A percentile compares a stretch with the other conserved stretches of the same genome.
Conservation (phyloP, 2,113 vertebrate genomes). For the Plestiodon gilberti region DNA sequence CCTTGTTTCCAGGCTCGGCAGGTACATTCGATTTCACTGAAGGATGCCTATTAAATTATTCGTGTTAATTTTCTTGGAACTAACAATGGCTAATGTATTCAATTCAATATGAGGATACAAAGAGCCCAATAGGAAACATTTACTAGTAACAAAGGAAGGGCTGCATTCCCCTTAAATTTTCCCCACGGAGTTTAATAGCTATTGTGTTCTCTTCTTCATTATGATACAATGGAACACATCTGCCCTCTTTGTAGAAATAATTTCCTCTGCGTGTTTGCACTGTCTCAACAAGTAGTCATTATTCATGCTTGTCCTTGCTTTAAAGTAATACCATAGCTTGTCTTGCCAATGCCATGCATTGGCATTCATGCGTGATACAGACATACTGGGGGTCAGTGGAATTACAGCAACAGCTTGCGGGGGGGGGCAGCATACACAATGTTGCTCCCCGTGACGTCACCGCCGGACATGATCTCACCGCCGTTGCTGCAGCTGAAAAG, state of each 20-base stretch:
- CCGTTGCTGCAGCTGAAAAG: too few relatives aligned
- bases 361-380: background rate
- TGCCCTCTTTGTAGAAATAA: background rate
- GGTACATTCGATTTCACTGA: conserved; percentile 10
- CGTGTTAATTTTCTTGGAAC: conserved; percentile 8
- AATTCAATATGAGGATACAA: conserved; percentile 2
- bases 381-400: too few relatives aligned
- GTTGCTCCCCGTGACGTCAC: too few relatives aligned
- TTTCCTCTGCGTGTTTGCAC: background rate
- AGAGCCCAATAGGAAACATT: background rate
- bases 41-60: conserved; percentile 19
- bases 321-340: background rate
- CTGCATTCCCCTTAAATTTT: conserved; percentile 4
- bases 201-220: conserved; percentile 18
- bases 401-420: too few relatives aligned
- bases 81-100: background rate
- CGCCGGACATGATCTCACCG: too few relatives aligned
- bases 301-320: background rate
- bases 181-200: background rate
- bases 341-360: background rate
- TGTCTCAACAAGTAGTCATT: background rate
- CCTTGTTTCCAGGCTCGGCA: background rate
- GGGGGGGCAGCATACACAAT: too few relatives aligned
- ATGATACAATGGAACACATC: conserved; percentile 1
- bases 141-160: conserved; percentile 2